A percentile compares a stretch with the other conserved stretches of the same genome.
Conservation (phyloP, 2,888 invertebrate species). For the Steinernema carpocapsae region DNA sequence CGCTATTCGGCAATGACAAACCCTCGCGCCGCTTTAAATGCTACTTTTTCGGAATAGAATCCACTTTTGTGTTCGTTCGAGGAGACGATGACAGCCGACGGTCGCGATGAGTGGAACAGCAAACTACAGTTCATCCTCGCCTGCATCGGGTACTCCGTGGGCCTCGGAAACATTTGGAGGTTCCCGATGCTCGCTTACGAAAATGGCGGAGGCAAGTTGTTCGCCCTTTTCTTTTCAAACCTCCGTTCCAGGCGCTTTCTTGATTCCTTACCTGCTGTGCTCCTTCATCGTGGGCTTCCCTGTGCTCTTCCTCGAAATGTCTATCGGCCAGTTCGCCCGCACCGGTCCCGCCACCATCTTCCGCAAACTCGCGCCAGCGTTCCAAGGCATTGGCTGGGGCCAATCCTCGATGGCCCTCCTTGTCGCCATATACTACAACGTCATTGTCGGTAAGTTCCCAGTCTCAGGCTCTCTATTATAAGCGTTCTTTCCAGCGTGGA, state of each 20-base stretch:
- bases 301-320: slow-evolving; percentile 69
- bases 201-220: slow-evolving; percentile 56
- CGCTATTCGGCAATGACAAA: neutral
- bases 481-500: neutral
- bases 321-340: slow-evolving; percentile 66
- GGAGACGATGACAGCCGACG: neutral
- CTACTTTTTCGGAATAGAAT: neutral
- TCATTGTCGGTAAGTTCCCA: slow-evolving; percentile 59
- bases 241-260: slow-evolving; percentile 66
- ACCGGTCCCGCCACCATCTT: slow-evolving; percentile 50
- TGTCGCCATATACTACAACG: slow-evolving; percentile 60
- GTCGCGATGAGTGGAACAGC: slow-evolving; percentile 36
- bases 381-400: slow-evolving; percentile 48
- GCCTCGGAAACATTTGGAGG: slow-evolving; percentile 63
- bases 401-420: slow-evolving; percentile 5
- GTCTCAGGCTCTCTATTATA: neutral
- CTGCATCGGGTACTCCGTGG: slow-evolving; percentile 62
- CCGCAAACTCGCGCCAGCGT: slow-evolving; percentile 50
- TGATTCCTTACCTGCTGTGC: slow-evolving; percentile 69
- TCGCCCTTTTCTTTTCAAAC: neutral
- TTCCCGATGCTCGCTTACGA: slow-evolving; percentile 61
- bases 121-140: slow-evolving; percentile 60
- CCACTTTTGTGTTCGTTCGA: neutral
- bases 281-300: slow-evolving; percentile 70
- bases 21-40: neutral